Evolutionary conservation across 2,888 invertebrate genomes (phyloP).

Genomic region (Heliconius aoede): DNA sequence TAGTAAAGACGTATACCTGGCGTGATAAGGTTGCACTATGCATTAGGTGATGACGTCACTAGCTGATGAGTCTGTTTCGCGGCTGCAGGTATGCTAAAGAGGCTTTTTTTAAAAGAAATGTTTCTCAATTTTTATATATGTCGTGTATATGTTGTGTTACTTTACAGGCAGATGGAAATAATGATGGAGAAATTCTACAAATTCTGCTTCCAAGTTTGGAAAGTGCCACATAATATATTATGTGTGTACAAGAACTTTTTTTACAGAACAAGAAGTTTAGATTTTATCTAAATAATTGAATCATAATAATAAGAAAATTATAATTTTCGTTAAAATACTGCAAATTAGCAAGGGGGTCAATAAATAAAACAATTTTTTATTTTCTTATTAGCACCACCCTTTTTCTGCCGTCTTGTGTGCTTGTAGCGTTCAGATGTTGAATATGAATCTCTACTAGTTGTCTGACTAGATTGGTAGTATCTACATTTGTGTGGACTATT

Average conservation of each 20-base stretch:
- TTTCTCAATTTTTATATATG: neutral
- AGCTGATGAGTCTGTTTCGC: conserved; percentile 37
- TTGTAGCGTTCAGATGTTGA: conserved; percentile 57
- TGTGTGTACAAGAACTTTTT: neutral
- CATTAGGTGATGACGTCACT: conserved; percentile 78
- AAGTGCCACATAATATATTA: neutral
- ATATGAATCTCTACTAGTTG: conserved; percentile 69
- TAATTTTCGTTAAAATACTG: neutral
- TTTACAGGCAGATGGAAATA: neutral
- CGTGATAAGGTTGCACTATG: conserved; percentile 72
- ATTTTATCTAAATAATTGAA: neutral
- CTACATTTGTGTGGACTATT: conserved; percentile 73
- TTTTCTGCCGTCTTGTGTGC: conserved; percentile 45
- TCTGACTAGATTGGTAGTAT: conserved; percentile 67
- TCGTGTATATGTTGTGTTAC: neutral
- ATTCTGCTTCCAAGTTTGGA: neutral
- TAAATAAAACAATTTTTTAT: neutral
- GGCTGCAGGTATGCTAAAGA: conserved; percentile 5
- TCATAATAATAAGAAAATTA: neutral
- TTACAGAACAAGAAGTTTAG: no score
- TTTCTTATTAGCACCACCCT: conserved; percentile 58
- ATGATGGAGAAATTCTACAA: neutral
- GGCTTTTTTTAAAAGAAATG: conserved; percentile 6
- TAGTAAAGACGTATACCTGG: conserved; percentile 48
- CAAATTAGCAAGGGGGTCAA: neutral